Evolutionary conservation across 2,888 invertebrate species (phyloP), one percentile per base, ranked within the genome.

Genomic region (Incurvaria masculella): DNA sequence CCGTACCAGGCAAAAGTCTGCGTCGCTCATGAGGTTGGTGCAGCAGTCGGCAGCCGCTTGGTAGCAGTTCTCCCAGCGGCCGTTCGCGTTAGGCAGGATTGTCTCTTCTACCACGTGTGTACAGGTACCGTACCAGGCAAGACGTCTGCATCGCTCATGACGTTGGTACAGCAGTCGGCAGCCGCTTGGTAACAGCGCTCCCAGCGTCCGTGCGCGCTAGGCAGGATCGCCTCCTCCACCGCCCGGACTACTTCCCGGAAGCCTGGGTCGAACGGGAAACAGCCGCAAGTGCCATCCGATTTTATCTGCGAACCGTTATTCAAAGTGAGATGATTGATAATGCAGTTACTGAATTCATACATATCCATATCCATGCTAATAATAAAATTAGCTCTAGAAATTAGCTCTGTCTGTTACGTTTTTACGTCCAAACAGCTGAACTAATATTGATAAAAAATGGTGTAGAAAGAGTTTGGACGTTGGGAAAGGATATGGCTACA

Each of bases 231-330:
- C 0, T 67, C 57, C 2, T 63, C 58, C 1, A 78, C 68, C 1
- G 57, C 62, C 1, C 52, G 57, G 0, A 64, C 59, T 3, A 76
- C 73, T 52, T 70, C 71, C 48, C 66, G 66, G 39, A 74, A 59
- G 8, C 63, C 63, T 10, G 74, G 72, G 53, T 79, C 78, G 57
- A 78, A 73, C 0, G 79, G 79, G 46, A 63, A 79, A 49, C 79
- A 79, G 4, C 69, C 73, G 48, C 74, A 74, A 2, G 66, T 66
- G 1, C 76, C 78, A 49, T 75, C 74, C 27, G 66, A 65, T 59
- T 71, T 73, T 1, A 63, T 62, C 76, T 76, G 53, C 26, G 19
- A n/a, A 4, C 33, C 11, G 33, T 33, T n/a, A 33, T 5, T 33
- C 33, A 6, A 4, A 11, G n/a, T n/a, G n/a, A n/a, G n/a, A n/a